phyloP scores from a whole-genome alignment of 1,140 invertebrate genomes.

The Bilobella aurantiaca region DNA sequence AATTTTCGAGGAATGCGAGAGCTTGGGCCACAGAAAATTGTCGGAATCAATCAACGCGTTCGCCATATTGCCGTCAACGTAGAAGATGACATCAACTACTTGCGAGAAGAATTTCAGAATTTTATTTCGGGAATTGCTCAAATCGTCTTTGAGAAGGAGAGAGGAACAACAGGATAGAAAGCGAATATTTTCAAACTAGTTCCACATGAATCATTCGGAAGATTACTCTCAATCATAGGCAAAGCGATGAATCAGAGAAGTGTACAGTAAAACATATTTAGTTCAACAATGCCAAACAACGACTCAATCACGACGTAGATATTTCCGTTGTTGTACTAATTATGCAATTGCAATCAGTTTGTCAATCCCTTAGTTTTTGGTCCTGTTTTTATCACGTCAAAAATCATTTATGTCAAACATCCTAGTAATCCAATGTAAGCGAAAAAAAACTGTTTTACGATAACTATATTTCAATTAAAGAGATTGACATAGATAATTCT shows the following conservation, averaged over 20 bases:
- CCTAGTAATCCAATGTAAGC: too few species aligned
- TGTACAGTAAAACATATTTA: background rate
- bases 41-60: conserved; percentile 23
- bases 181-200: background rate
- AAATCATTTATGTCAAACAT: too few species aligned
- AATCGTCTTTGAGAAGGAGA: conserved; percentile 24
- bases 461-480: too few species aligned
- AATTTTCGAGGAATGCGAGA: conserved; percentile 26
- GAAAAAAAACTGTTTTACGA: too few species aligned
- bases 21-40: conserved; percentile 24
- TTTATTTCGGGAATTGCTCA: conserved; percentile 26
- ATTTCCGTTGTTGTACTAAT: too few species aligned
- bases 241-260: too few species aligned
- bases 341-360: too few species aligned
- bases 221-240: background rate
- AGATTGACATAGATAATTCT: too few species aligned
- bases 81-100: conserved; percentile 27
- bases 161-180: background rate
- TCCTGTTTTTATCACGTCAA: too few species aligned
- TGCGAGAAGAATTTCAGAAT: conserved; percentile 27
- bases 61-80: conserved; percentile 30
- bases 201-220: background rate
- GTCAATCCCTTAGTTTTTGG: too few species aligned
- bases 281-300: too few species aligned
- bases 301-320: too few species aligned